Conservation (phyloP, 2,797 vertebrate species). For the Nannoperca obscura region DNA sequence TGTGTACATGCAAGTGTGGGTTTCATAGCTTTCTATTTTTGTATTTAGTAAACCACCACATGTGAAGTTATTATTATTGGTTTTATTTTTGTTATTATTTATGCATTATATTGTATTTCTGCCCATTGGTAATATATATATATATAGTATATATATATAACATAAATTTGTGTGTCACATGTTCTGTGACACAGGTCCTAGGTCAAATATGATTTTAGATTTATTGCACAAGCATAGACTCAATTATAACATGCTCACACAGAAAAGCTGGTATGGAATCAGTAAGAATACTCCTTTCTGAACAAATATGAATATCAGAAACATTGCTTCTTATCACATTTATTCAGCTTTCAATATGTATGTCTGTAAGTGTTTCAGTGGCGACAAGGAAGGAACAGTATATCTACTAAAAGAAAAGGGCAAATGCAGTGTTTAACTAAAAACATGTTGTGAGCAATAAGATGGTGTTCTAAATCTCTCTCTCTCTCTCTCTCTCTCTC, state of each 20-base stretch:
- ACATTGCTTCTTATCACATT: not conserved
- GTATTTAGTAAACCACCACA: not conserved
- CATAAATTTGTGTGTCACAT: not conserved
- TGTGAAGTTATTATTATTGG: not conserved
- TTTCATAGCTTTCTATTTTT: not conserved
- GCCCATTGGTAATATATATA: too few species aligned
- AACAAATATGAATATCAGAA: not conserved
- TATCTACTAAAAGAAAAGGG: not conserved
- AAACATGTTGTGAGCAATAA: slow-evolving; percentile 6
- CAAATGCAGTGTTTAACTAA: slow-evolving; percentile 22
- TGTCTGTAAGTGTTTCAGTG: not conserved
- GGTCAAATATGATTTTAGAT: not conserved
- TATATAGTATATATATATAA: not conserved
- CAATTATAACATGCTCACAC: not conserved
- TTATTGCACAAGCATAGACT: not conserved
- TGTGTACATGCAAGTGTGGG: not conserved
- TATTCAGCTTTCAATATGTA: not conserved
- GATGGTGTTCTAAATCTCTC: not conserved
- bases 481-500: not conserved
- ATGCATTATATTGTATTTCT: too few species aligned
- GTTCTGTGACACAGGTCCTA: not conserved
- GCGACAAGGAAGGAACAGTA: not conserved
- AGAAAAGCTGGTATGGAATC: not conserved
- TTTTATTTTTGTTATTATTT: too few species aligned
- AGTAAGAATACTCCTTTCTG: not conserved